phyloP scores from a whole-genome alignment of 2,797 vertebrate species.

The Phataginus tetradactyla region DNA sequence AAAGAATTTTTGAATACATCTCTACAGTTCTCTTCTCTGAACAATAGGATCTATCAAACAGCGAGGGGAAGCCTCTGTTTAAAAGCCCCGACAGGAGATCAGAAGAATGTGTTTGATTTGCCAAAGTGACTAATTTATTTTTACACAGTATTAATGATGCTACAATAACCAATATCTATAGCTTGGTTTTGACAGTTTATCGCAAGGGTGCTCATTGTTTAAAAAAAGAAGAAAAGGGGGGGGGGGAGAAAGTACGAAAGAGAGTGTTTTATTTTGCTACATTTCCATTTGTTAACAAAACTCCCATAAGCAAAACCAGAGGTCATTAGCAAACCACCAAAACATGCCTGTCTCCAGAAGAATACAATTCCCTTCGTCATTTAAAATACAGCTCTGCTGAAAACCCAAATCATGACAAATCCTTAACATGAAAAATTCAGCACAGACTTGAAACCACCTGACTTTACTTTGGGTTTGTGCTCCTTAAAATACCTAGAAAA shows the following conservation, averaged over 20 bases:
- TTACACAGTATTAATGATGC: constrained; percentile 80
- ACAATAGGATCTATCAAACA: constrained; percentile 77
- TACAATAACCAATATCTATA: constrained; percentile 76
- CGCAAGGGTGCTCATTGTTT: constrained; percentile 59
- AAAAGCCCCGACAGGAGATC: constrained; percentile 77
- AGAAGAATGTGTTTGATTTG: constrained; percentile 68
- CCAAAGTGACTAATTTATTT: constrained; percentile 76
- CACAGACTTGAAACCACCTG: constrained; percentile 87
- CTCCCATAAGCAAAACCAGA: constrained; percentile 76
- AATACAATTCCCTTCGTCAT: constrained; percentile 78
- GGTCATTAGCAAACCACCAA: constrained; percentile 78
- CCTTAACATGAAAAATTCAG: constrained; percentile 82
- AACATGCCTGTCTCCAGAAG: constrained; percentile 75
- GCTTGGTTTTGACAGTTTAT: constrained; percentile 79
- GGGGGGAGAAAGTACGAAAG: neutral
- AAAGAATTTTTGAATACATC: constrained; percentile 74
- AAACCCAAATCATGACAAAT: constrained; percentile 84
- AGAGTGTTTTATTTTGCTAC: constrained; percentile 76
- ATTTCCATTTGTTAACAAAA: constrained; percentile 72
- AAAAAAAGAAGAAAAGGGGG: neutral
- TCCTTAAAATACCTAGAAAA: constrained; percentile 88
- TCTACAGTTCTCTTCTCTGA: constrained; percentile 66
- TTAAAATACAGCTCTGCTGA: constrained; percentile 76
- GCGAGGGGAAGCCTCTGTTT: constrained; percentile 66
- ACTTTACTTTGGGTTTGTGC: constrained; percentile 85